Percentiles rank a stretch among this genome's conserved stretches.
These are phyloP conservation scores for Eulemur rubriventer DNA, from an alignment of 2,797 vertebrate genomes.

Conservation along the genomic window DNA sequence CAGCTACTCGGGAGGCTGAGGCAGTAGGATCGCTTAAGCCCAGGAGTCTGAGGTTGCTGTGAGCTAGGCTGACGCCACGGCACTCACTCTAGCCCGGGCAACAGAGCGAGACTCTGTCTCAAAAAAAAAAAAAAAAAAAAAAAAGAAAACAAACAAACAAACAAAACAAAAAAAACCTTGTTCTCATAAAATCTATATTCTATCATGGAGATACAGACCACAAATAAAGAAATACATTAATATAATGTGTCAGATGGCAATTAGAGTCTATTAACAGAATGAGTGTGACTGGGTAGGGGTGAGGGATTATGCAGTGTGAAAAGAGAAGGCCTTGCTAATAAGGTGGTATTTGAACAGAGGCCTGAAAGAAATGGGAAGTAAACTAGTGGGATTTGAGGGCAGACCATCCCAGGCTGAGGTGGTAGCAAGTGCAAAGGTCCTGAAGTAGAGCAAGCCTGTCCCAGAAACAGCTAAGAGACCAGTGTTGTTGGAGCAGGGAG, in stretches of 20 bases:
- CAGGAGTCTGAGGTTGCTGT: too few species aligned
- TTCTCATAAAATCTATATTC: background rate
- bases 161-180: background rate
- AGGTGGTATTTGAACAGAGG: background rate
- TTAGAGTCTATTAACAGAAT: background rate
- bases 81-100: too few species aligned
- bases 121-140: too few species aligned
- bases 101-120: too few species aligned
- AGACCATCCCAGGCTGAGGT: background rate
- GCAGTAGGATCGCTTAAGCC: too few species aligned
- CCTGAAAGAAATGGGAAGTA: background rate
- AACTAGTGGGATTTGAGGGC: background rate
- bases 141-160: background rate
- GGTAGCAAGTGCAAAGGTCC: background rate
- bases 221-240: background rate
- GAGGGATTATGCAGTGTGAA: too few species aligned
- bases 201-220: background rate
- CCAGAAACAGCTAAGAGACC: background rate
- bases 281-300: background rate
- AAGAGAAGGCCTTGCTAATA: background rate
- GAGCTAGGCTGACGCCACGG: too few species aligned
- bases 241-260: background rate
- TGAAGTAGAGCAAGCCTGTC: background rate
- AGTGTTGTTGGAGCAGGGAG: background rate
- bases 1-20: too few species aligned